A percentile compares a stretch with the other conserved stretches of the same genome.
Evolutionary conservation across 2,888 invertebrate species (phyloP).

Genomic region (Lottia gigantea): DNA sequence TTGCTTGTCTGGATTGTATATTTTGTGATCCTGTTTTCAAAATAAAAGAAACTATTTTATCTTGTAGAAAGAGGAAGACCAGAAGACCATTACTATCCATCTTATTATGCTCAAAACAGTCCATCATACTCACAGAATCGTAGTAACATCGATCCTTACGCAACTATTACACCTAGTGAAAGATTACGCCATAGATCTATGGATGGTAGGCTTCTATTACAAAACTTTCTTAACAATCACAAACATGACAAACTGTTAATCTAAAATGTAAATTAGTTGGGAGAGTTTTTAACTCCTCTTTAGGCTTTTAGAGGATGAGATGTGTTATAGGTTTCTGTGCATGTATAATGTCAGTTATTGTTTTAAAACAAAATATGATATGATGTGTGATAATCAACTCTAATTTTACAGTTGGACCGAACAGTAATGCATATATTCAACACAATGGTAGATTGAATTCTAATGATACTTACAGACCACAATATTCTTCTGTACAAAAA

Average conservation of each 20-base stretch:
- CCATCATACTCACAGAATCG: slow-evolving; percentile 62
- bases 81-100: slow-evolving; percentile 61
- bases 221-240: no score
- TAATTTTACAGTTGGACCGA: neutral
- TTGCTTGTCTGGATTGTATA: no score
- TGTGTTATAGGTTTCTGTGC: no score
- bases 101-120: slow-evolving; percentile 55
- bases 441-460: neutral
- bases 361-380: no score
- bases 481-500: neutral
- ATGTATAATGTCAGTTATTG: no score
- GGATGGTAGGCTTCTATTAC: slow-evolving; percentile 40
- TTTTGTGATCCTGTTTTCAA: no score
- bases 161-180: slow-evolving; percentile 64
- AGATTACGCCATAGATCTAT: slow-evolving; percentile 45
- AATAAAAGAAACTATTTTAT: neutral
- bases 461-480: neutral
- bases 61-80: slow-evolving; percentile 25
- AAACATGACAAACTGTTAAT: no score
- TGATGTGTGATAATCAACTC: no score
- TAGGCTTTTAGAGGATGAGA: no score
- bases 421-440: neutral
- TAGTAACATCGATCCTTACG: slow-evolving; percentile 62
- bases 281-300: no score
- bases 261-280: no score